Base-by-base conservation (phyloP, 2,888 invertebrate species). In the Lymantria dispar region DNA sequence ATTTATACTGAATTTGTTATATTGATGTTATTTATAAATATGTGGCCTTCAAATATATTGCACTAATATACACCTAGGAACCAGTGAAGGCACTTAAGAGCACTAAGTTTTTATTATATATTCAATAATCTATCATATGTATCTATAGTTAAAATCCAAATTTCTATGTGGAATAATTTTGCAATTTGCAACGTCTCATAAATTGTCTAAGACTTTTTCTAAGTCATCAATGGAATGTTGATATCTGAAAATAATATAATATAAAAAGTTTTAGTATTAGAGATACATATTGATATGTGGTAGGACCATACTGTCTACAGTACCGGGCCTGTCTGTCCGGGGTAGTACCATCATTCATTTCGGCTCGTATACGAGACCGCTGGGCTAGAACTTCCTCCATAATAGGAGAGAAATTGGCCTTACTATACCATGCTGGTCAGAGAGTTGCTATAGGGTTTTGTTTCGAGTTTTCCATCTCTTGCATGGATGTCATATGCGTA, bases 61-160 rank as follows among this genome's bases (percentile, higher is more conserved):
- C 70, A 72, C 78, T 76, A 78, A 62, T 68, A 72, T 66, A 72
- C 65, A 74, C 60, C 73, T 82, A 85, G 78, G 76, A 80, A 85
- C 79, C 73, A 67, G 68, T 63, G 65, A 86, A 88, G 88, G 87
- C 87, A 88, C 87, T 64, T 79, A 47, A 72, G 87, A 87, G 83
- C 82, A 80, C 80, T 79, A 72, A 63, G 55, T 74, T 29, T 67
- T 56, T 56, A 48, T 40, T 45, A 42, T 62, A 38, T 53, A 63
- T 60, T 47, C 39, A 62, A 68, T 62, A 60, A 49, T 62, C 50
- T 64, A 63, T 56, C 56, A 54, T 58, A 66, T 31, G 7, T 44
- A 38, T 56, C 37, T 71, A 60, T 56, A 62, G 57, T 61, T 65
- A 59, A 54, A 63, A 62, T 58, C 54, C 58, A 61, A 58, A 58